Evolutionary conservation across 2,113 vertebrate species (phyloP).

Genomic region (Colius striatus): DNA sequence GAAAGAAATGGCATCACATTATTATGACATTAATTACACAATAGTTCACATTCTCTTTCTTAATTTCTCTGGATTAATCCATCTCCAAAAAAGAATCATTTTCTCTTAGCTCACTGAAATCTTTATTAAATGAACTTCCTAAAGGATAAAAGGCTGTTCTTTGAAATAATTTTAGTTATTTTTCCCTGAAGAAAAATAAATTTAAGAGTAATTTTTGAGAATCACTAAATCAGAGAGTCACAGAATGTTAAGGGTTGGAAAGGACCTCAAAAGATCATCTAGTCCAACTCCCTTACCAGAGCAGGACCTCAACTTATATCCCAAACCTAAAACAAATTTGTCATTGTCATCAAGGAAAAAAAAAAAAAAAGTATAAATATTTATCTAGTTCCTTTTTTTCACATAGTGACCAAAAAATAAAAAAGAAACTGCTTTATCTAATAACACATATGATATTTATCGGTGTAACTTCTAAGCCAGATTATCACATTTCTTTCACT

Average conservation of each 20-base stretch:
- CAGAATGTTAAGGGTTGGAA: too few species aligned
- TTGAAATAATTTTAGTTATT: neutral
- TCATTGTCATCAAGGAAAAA: neutral
- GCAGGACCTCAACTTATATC: neutral
- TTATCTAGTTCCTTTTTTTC: neutral
- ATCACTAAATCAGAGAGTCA: too few species aligned
- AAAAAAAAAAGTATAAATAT: neutral
- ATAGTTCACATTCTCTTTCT: neutral
- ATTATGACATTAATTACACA: constrained; percentile 43
- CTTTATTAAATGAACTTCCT: constrained; percentile 21
- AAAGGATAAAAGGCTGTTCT: neutral
- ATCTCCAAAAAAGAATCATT: neutral
- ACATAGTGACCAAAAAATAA: neutral
- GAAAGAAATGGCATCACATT: neutral
- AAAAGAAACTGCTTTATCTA: neutral
- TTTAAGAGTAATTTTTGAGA: constrained; percentile 34
- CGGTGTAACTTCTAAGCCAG: neutral
- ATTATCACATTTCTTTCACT: neutral
- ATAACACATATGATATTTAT: neutral
- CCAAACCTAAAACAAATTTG: neutral
- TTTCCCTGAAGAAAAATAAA: constrained; percentile 4
- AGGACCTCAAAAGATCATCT: too few species aligned
- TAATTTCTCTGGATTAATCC: neutral
- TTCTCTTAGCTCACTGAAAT: constrained; percentile 12
- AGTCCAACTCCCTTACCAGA: too few species aligned